phyloP scores from a whole-genome alignment of 2,797 vertebrate genomes.

The Dryobates pubescens region DNA sequence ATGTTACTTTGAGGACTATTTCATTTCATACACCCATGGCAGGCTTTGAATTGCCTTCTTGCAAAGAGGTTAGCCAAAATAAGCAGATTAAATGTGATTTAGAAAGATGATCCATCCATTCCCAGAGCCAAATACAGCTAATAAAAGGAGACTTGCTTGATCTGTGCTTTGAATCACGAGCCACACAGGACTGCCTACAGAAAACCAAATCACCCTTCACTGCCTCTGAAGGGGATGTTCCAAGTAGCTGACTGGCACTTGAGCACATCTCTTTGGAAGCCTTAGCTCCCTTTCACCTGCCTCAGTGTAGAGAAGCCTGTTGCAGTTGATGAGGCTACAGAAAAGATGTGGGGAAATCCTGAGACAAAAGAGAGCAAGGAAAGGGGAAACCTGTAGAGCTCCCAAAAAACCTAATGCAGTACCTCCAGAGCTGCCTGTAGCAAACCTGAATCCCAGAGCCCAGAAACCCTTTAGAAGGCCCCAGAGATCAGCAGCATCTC shows the following conservation, averaged over 20 bases:
- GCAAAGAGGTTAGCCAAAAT: slow-evolving; percentile 79
- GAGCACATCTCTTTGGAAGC: not conserved
- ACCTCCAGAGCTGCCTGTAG: not conserved
- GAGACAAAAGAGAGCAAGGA: not conserved
- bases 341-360: not conserved
- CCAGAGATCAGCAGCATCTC: not conserved
- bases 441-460: not conserved
- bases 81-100: slow-evolving; percentile 85
- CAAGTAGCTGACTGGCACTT: not conserved
- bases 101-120: slow-evolving; percentile 81
- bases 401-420: not conserved
- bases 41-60: slow-evolving; percentile 65
- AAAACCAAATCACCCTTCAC: slow-evolving; percentile 12
- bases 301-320: not conserved
- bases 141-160: slow-evolving; percentile 82
- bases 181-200: not conserved
- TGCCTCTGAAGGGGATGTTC: slow-evolving; percentile 10
- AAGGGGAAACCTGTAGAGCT: not conserved
- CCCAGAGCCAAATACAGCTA: slow-evolving; percentile 84
- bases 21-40: not conserved
- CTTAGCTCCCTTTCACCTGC: not conserved
- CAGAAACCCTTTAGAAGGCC: not conserved
- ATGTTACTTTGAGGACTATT: slow-evolving; percentile 6
- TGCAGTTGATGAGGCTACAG: not conserved
- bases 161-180: slow-evolving; percentile 69